Evolutionary conservation across 2,888 invertebrate genomes (phyloP).

Genomic region (Cryptops parisi): DNA sequence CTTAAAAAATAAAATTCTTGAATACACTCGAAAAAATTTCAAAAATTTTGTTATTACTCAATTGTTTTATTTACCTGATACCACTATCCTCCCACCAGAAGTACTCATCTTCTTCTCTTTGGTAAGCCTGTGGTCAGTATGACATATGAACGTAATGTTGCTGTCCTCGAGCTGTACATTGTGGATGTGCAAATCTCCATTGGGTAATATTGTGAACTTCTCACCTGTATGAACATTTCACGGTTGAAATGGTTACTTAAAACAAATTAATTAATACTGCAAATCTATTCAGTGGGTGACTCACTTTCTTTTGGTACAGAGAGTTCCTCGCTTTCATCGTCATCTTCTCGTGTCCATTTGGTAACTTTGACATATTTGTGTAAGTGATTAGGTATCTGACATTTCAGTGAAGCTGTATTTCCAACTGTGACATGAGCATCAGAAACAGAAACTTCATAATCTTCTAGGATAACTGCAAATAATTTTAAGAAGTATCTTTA

Average conservation of each 20-base stretch:
- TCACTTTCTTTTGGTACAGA: too few relatives aligned
- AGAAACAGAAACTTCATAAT: not conserved
- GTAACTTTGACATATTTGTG: not conserved
- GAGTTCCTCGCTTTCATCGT: too few relatives aligned
- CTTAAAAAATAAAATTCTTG: not conserved
- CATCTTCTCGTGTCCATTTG: not conserved
- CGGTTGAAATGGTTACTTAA: too few relatives aligned
- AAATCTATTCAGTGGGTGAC: too few relatives aligned
- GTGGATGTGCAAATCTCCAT: conserved; percentile 11
- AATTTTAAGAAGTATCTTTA: not conserved
- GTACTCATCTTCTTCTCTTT: conserved; percentile 6
- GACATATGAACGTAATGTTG: conserved; percentile 3
- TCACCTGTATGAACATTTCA: not conserved
- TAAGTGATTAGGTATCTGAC: not conserved
- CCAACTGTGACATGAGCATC: not conserved
- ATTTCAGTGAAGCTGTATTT: not conserved
- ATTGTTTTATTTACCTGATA: conserved; percentile 13
- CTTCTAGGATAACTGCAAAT: not conserved
- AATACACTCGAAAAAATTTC: not conserved
- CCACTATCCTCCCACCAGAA: conserved; percentile 5
- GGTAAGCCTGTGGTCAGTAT: conserved; percentile 5
- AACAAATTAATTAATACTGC: too few relatives aligned
- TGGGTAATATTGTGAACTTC: conserved; percentile 4
- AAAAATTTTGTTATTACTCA: not conserved
- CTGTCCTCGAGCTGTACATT: conserved; percentile 2